Evolutionary conservation across 2,113 vertebrate genomes (phyloP).

Genomic region (Lagenorhynchus albirostris): DNA sequence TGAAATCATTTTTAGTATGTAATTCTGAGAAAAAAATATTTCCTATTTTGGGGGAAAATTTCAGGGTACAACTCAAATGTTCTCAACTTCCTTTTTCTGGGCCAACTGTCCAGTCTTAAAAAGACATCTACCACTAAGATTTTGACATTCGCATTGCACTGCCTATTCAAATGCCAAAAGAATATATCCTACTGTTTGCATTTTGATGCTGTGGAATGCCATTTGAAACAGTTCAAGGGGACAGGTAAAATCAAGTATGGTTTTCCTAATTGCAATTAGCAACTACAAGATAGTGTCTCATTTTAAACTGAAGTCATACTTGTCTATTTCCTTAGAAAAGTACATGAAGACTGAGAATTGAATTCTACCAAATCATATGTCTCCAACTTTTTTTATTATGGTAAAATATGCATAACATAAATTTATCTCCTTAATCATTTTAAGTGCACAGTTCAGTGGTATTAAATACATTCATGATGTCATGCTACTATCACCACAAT

Average conservation of each 20-base stretch:
- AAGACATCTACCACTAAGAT: background rate
- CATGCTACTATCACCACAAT: no score
- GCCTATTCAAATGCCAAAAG: background rate
- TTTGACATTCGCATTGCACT: background rate
- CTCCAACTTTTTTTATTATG: background rate
- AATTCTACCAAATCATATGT: background rate
- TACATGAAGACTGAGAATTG: background rate
- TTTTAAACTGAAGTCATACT: background rate
- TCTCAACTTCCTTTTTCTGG: background rate
- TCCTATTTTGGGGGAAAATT: background rate
- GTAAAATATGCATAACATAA: background rate
- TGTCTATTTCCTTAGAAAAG: background rate
- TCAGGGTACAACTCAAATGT: background rate
- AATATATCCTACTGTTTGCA: background rate
- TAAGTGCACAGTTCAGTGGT: background rate
- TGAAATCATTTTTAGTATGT: background rate
- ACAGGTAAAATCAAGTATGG: background rate
- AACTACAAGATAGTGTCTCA: background rate
- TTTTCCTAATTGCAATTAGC: background rate
- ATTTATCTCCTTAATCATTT: background rate
- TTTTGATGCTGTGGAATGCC: background rate
- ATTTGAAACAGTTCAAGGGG: background rate
- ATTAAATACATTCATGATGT: background rate
- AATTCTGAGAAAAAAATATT: background rate
- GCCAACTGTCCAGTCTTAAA: background rate